Percentiles rank a stretch among this genome's conserved stretches.
These are phyloP conservation scores for Coracias cyanogaster DNA, from an alignment of 2,797 vertebrate species.

Conservation along the genomic window DNA sequence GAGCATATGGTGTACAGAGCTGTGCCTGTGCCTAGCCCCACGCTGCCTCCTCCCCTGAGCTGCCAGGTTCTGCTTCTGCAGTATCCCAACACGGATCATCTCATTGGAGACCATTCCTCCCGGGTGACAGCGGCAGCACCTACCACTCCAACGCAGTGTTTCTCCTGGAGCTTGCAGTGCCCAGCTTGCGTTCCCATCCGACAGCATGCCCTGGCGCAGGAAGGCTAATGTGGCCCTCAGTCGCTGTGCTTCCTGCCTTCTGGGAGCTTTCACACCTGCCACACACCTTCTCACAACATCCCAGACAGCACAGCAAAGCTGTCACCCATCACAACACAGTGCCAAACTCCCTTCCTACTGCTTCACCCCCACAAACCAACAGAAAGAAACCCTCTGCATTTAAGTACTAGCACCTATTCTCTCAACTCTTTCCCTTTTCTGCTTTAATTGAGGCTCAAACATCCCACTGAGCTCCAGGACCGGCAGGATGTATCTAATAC, in stretches of 20 bases:
- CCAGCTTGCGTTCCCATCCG: accelerated
- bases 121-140: neutral
- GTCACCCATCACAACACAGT: neutral
- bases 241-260: neutral
- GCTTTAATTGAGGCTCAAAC: neutral
- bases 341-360: neutral
- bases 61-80: neutral
- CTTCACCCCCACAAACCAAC: neutral
- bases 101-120: neutral
- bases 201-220: accelerated
- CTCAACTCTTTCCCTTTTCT: neutral
- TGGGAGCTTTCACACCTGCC: neutral
- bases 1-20: accelerated
- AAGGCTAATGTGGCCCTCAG: neutral
- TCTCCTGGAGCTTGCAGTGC: neutral
- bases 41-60: neutral
- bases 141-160: accelerated
- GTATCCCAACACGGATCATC: accelerated
- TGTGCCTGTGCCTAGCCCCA: neutral
- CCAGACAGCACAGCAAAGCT: neutral
- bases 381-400: neutral
- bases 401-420: neutral
- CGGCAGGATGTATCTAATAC: neutral
- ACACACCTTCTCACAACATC: neutral
- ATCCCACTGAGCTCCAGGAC: neutral